Conservation (phyloP, 2,888 invertebrate species). For the Mesopsocus fuscifrons region DNA sequence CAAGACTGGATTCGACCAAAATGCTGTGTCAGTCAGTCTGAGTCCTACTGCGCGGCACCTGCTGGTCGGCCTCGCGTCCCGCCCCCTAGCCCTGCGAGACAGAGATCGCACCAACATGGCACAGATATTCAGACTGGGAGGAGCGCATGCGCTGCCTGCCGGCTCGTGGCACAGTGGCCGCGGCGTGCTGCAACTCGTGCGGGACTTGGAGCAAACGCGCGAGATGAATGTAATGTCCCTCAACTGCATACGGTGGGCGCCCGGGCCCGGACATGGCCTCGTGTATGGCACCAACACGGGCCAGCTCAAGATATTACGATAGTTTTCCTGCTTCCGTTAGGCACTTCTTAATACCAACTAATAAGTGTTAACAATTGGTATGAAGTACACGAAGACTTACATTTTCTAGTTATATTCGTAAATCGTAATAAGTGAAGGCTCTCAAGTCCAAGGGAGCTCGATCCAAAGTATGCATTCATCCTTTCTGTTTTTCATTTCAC, state of each 20-base stretch:
- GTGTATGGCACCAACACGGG: constrained; percentile 76
- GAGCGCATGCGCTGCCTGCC: constrained; percentile 13
- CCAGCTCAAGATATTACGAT: constrained; percentile 45
- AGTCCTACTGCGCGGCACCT: constrained; percentile 65
- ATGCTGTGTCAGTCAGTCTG: constrained; percentile 65
- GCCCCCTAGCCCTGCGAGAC: constrained; percentile 27
- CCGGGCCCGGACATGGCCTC: constrained; percentile 62
- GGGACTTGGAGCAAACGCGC: constrained; percentile 44
- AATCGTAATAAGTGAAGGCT: too few relatives aligned
- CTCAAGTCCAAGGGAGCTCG: too few relatives aligned
- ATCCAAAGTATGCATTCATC: too few relatives aligned
- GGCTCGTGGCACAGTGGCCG: constrained; percentile 13
- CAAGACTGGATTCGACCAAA: constrained; percentile 55
- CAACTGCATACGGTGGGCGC: constrained; percentile 72
- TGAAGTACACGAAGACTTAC: too few relatives aligned
- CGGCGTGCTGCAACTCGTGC: constrained; percentile 30
- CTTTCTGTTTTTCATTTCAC: too few relatives aligned
- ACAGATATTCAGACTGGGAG: constrained; percentile 23
- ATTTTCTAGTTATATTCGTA: too few relatives aligned
- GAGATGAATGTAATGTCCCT: constrained; percentile 47
- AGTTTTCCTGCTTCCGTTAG: too few relatives aligned
- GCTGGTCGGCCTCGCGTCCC: constrained; percentile 58
- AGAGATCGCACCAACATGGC: constrained; percentile 23
- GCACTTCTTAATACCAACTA: too few relatives aligned
- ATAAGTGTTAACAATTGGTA: too few relatives aligned